These are phyloP conservation scores for Diadumene lineata DNA, from an alignment of 92 coral and sea anemone species.

Conservation along the genomic window DNA sequence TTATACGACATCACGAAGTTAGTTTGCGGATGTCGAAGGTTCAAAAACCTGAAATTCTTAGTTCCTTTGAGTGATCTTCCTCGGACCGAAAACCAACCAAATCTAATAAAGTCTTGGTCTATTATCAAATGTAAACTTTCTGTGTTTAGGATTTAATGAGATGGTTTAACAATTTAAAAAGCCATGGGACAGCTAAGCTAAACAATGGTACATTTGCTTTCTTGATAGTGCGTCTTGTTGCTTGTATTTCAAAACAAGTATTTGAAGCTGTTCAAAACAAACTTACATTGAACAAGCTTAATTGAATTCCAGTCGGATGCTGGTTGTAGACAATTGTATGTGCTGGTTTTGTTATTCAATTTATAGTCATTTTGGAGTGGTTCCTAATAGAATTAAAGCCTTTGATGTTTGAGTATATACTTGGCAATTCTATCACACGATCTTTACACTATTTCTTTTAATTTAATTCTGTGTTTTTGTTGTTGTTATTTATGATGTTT, in stretches of 20 bases:
- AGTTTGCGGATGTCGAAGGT: not conserved
- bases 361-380: slow-evolving; percentile 31
- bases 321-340: slow-evolving; percentile 18
- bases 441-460: no score
- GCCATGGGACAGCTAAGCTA: slow-evolving; percentile 19
- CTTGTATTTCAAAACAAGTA: slow-evolving; percentile 30
- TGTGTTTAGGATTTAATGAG: slow-evolving; percentile 7
- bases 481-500: no score
- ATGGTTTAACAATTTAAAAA: slow-evolving; percentile 22
- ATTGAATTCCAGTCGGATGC: slow-evolving; percentile 23
- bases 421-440: not conserved
- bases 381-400: slow-evolving; percentile 28
- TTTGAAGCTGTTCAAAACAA: slow-evolving; percentile 22
- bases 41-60: not conserved
- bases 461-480: no score
- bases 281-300: slow-evolving; percentile 23
- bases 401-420: slow-evolving; percentile 3
- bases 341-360: slow-evolving; percentile 20
- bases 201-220: slow-evolving; percentile 20
- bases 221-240: slow-evolving; percentile 4
- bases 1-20: no score
- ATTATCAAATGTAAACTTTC: not conserved
- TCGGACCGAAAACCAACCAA: not conserved
- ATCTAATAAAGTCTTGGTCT: not conserved
- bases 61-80: not conserved